Evolutionary conservation across 2,113 vertebrate genomes (phyloP).

Genomic region (Syngnathus typhle): DNA sequence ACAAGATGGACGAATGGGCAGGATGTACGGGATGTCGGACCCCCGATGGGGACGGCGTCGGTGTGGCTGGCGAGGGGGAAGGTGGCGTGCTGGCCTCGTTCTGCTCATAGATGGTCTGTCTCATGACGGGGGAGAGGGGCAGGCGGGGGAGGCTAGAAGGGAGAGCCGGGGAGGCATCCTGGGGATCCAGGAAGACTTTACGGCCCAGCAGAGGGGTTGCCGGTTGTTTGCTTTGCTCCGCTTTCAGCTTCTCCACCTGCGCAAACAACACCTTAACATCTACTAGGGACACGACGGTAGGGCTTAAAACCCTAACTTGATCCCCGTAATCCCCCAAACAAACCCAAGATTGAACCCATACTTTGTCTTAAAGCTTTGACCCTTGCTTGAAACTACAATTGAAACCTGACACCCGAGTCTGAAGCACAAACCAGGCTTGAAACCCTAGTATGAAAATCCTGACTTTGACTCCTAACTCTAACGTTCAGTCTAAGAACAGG

Average conservation of each 20-base stretch:
- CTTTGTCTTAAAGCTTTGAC: neutral
- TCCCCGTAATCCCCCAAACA: neutral
- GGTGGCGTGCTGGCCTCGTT: slow-evolving; percentile 64
- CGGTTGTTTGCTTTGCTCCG: slow-evolving; percentile 83
- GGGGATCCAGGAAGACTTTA: slow-evolving; percentile 84
- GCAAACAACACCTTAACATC: neutral
- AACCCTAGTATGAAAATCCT: neutral
- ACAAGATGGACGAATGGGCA: slow-evolving; percentile 53
- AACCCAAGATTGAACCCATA: neutral
- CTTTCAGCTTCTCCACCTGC: slow-evolving; percentile 87
- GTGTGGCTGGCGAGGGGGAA: slow-evolving; percentile 48
- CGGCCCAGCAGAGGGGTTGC: slow-evolving; percentile 85
- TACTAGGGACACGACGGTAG: neutral
- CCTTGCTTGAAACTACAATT: neutral
- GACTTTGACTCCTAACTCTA: neutral
- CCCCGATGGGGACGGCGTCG: slow-evolving; percentile 58
- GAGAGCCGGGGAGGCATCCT: slow-evolving; percentile 63
- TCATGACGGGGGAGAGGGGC: slow-evolving; percentile 68
- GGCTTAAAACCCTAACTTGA: neutral
- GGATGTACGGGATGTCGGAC: slow-evolving; percentile 54
- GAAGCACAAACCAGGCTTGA: neutral
- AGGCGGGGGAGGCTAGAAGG: slow-evolving; percentile 51
- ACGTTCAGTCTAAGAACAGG: neutral
- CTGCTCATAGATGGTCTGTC: slow-evolving; percentile 75
- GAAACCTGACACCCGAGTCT: neutral